These are phyloP conservation scores for Tautogolabrus adspersus DNA, from an alignment of 2,113 vertebrate species.

Conservation along the genomic window DNA sequence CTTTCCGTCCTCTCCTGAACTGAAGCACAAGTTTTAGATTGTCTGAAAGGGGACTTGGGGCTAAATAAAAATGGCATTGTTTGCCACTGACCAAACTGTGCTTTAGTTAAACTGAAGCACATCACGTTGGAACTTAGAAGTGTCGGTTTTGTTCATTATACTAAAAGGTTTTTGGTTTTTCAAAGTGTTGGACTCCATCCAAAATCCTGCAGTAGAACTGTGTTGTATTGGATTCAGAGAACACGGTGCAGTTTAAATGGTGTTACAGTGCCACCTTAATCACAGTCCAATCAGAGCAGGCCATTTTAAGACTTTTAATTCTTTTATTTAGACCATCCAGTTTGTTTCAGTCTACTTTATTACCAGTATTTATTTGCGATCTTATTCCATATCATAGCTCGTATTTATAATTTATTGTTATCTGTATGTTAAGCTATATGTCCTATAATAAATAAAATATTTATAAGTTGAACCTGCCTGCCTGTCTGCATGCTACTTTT, in stretches of 20 bases:
- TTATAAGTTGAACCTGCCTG: constrained; percentile 9
- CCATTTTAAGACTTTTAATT: background rate
- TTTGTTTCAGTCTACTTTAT: too few relatives aligned
- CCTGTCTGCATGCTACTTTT: constrained; percentile 22
- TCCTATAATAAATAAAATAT: constrained; percentile 19
- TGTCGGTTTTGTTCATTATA: constrained; percentile 47
- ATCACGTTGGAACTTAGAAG: constrained; percentile 36
- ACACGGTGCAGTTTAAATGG: constrained; percentile 2
- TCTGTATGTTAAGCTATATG: background rate
- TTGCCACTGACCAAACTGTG: constrained; percentile 71
- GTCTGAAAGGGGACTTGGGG: constrained; percentile 72
- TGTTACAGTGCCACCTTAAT: constrained; percentile 9
- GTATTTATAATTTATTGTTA: background rate
- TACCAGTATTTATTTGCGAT: too few relatives aligned
- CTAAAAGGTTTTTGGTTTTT: constrained; percentile 37
- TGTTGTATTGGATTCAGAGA: constrained; percentile 16
- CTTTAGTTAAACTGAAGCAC: constrained; percentile 58
- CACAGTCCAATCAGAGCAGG: constrained; percentile 3
- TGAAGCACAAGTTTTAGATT: constrained; percentile 83
- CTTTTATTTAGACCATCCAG: background rate
- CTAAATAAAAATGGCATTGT: constrained; percentile 79
- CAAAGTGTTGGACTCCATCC: constrained; percentile 45
- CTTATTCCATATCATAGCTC: too few relatives aligned
- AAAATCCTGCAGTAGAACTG: constrained; percentile 35
- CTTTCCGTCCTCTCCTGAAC: constrained; percentile 80